Evolutionary conservation across 2,888 invertebrate genomes (phyloP), one percentile per base, ranked within the genome.

Genomic region (Troides helena): DNA sequence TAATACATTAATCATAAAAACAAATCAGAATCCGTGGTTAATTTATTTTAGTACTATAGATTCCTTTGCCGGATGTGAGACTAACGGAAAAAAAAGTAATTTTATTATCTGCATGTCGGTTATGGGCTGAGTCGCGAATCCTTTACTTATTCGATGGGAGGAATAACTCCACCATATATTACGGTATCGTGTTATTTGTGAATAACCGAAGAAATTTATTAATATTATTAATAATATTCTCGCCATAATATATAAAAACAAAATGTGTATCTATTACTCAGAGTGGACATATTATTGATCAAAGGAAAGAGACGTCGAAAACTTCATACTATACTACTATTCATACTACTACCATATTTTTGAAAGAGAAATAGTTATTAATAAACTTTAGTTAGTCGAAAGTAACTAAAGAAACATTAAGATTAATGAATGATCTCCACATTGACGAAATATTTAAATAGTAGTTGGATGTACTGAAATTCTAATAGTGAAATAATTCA

Each of bases 61-160:
- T 39, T 62, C 17, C 17, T 12, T 6, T 12, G 23, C 21, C 14
- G 21, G 14, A 23, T 21, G 21, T 23, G 23, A 4, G 25, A 8
- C 10, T 25, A 60, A 12, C 62, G 14, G 62, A 39, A 53, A 57
- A 57, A 21, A 56, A 23, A 25, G 25, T 50, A 58, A 68, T 68
- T 63, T 63, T 50, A 59, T 68, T 63, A 59, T 58, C 30, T 46
- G 43, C 23, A 14, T 39, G 21, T 30, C 46, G n/a, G 23, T 36
- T 62, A 62, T 67, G 21, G 36, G n/a, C 30, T 14, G 30, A 25
- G 36, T 25, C 8, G n/a, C 25, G 46, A 67, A 67, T 63, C 65
- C 46, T 68, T 63, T 21, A 46, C 58, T 68, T 63, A 67, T 57
- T 67, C 18, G n/a, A 62, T 67, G 36, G 25, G 18, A 30, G 62